Conservation (phyloP, 2,888 invertebrate species). For the Drosophila putrida region DNA sequence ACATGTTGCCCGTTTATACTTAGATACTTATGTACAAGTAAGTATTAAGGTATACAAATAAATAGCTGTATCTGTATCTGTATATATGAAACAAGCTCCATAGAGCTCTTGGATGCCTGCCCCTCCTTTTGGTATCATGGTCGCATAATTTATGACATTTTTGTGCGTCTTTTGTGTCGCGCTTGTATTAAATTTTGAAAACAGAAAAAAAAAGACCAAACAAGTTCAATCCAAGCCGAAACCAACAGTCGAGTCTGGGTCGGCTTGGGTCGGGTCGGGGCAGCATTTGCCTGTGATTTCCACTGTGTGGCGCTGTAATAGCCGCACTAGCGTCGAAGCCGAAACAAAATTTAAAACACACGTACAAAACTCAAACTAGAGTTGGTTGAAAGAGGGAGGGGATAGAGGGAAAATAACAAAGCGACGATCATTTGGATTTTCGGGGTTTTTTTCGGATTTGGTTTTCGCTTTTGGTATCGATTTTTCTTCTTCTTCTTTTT, state of each 20-base stretch:
- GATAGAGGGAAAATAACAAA: conserved; percentile 49
- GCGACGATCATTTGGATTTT: conserved; percentile 73
- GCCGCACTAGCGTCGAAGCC: conserved; percentile 32
- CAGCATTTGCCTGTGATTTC: conserved; percentile 69
- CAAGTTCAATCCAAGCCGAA: conserved; percentile 54
- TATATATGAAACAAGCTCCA: conserved; percentile 46
- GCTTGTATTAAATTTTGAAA: conserved; percentile 76
- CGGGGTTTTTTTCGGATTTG: conserved; percentile 30
- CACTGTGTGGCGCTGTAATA: conserved; percentile 63
- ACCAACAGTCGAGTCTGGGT: conserved; percentile 44
- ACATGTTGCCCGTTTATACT: conserved; percentile 45
- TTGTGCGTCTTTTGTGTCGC: conserved; percentile 83
- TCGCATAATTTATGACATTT: conserved; percentile 83
- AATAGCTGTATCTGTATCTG: background rate
- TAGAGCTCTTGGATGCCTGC: conserved; percentile 65
- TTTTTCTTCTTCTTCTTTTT: conserved; percentile 43
- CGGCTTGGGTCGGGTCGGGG: conserved; percentile 25
- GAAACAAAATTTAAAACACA: conserved; percentile 73
- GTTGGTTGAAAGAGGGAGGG: conserved; percentile 9
- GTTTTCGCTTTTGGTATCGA: conserved; percentile 63
- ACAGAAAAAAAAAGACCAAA: conserved; percentile 44
- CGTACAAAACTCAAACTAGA: conserved; percentile 72
- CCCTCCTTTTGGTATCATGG: conserved; percentile 72
- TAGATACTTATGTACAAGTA: background rate
- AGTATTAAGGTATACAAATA: background rate